Conservation (phyloP, 2,797 vertebrate genomes). For the Spondyliosoma cantharus region DNA sequence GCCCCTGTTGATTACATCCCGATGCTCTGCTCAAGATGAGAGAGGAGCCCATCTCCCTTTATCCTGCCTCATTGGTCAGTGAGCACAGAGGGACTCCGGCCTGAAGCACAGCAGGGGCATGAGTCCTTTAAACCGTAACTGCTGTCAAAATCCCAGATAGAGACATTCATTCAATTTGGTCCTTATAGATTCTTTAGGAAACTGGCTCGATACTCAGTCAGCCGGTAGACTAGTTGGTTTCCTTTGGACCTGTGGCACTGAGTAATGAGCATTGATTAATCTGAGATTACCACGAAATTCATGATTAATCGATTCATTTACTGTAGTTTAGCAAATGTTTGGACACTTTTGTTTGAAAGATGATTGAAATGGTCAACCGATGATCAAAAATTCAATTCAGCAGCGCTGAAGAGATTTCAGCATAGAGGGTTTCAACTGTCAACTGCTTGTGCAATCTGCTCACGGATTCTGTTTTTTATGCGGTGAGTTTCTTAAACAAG, state of each 20-base stretch:
- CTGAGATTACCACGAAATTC: no score
- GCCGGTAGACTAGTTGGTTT: neutral
- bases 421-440: no score
- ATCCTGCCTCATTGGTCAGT: constrained; percentile 52
- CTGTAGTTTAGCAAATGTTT: no score
- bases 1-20: constrained; percentile 62
- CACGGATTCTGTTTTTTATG: no score
- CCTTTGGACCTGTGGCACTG: neutral
- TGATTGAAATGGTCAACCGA: no score
- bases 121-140: constrained; percentile 30
- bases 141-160: constrained; percentile 39
- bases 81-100: constrained; percentile 43
- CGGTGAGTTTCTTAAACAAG: no score
- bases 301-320: no score
- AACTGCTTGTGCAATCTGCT: no score
- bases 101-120: constrained; percentile 5
- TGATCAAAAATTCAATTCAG: no score
- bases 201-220: neutral
- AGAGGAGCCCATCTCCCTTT: constrained; percentile 51
- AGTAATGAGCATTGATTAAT: no score
- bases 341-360: no score
- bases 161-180: constrained; percentile 33
- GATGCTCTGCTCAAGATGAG: constrained; percentile 38
- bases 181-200: constrained; percentile 5
- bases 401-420: no score